Evolutionary conservation across 1,140 invertebrate genomes (phyloP).

Genomic region (Doryteuthis pealeii): DNA sequence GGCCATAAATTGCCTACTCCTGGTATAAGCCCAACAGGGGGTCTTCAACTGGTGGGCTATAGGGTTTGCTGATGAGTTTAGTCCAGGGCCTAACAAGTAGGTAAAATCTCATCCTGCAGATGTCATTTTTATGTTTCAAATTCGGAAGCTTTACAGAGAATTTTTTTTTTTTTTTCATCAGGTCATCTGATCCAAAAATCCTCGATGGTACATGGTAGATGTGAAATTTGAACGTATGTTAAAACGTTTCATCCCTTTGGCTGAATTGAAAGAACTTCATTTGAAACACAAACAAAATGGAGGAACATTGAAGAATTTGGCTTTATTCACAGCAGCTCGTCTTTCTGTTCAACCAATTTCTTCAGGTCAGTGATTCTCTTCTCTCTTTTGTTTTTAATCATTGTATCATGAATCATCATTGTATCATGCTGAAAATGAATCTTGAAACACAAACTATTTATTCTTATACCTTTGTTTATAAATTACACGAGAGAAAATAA

Average conservation of each 20-base stretch:
- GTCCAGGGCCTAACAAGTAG: neutral
- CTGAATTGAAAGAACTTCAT: slow-evolving; percentile 52
- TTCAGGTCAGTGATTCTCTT: slow-evolving; percentile 30
- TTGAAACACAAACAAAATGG: slow-evolving; percentile 45
- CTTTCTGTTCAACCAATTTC: slow-evolving; percentile 53
- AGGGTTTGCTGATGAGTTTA: too few relatives aligned
- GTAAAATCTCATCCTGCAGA: neutral
- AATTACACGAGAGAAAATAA: too few relatives aligned
- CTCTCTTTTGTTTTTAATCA: neutral
- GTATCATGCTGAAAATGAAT: too few relatives aligned
- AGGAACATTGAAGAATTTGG: slow-evolving; percentile 49
- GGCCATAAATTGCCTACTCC: too few relatives aligned
- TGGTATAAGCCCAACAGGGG: too few relatives aligned
- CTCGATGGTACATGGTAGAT: slow-evolving; percentile 58
- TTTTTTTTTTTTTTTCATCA: slow-evolving; percentile 24
- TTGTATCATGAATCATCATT: too few relatives aligned
- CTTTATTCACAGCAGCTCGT: slow-evolving; percentile 48
- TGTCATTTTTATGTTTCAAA: too few relatives aligned
- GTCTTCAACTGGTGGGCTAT: too few relatives aligned
- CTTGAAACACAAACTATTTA: too few relatives aligned
- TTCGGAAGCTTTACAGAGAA: too few relatives aligned
- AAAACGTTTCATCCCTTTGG: slow-evolving; percentile 52
- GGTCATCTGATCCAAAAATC: slow-evolving; percentile 42
- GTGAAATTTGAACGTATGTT: slow-evolving; percentile 51
- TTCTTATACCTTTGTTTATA: too few relatives aligned